phyloP scores from a whole-genome alignment of 37 sponge, comb jelly and placozoan species.

The Eunapius fragilis region DNA sequence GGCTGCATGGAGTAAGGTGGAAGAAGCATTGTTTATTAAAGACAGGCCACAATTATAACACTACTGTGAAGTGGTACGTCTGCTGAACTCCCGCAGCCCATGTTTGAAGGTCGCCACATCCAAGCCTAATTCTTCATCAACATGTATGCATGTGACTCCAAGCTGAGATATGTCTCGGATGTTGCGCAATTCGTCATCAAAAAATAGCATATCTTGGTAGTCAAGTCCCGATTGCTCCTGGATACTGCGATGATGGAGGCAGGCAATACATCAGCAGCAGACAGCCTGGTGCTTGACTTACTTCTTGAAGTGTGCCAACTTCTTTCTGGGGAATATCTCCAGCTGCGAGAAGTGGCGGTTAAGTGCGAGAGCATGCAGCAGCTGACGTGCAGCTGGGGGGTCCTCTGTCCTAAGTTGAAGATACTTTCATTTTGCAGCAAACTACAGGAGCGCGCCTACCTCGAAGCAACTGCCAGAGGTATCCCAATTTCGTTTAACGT shows the following conservation, averaged over 20 bases:
- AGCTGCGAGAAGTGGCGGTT: constrained; percentile 24
- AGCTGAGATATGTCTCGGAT: constrained; percentile 60
- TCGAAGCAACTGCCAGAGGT: constrained; percentile 67
- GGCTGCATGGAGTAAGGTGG: no score
- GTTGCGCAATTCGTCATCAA: constrained; percentile 81
- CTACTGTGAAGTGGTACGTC: background rate
- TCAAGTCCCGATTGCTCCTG: constrained; percentile 56
- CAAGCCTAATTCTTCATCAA: constrained; percentile 60
- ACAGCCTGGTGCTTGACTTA: background rate
- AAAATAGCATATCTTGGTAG: constrained; percentile 84
- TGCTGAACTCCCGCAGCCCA: constrained; percentile 49
- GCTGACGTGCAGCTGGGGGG: constrained; percentile 39
- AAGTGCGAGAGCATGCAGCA: constrained; percentile 30
- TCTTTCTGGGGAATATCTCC: constrained; percentile 49
- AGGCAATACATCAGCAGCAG: background rate
- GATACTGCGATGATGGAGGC: constrained; percentile 29
- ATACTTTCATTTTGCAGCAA: background rate
- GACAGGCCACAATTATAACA: no score
- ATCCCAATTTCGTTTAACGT: constrained; percentile 43
- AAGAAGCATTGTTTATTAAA: no score
- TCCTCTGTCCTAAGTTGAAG: constrained; percentile 34
- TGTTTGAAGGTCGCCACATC: constrained; percentile 34
- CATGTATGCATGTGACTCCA: constrained; percentile 71
- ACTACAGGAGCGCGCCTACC: background rate
- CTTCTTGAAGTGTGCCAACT: constrained; percentile 62